Base-by-base conservation (phyloP, 2,888 invertebrate genomes). In the Ormia ochracea region DNA sequence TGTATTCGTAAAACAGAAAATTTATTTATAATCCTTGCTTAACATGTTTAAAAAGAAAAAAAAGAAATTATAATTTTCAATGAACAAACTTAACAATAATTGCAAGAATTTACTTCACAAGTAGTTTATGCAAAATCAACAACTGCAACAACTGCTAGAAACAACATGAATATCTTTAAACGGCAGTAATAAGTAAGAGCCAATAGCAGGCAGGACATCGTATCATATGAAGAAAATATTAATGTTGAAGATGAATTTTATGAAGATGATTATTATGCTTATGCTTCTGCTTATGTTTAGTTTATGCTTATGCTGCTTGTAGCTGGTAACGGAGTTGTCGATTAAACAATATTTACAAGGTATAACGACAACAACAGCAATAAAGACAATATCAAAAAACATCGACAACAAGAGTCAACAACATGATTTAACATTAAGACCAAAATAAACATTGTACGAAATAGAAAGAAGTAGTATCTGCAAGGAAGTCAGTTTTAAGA, bases 161-260 rank as follows among this genome's bases (percentile, higher is more conserved):
- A 70, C 45, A 79, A 66, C 75, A 75, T 61, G 66, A 70, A 75
- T 75, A 79, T 79, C 75, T 61, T 79, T 79, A 59, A 72, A 66
- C 79, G 75, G 65, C 66, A 50, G 54, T 33, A 59, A 65, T 74
- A 65, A 74, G 36, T 45, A 54, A 28, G 61, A n/a, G 48, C 36
- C 52, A 63, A 56, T 41, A 65, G 21, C 26, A 48, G 14, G 33
- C 50, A 43, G 7, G 23, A n/a, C n/a, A n/a, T n/a, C n/a, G n/a
- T 43, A 61, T 50, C 54, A 76, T 56, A 45, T 41, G 19, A 54
- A 31, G 54, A 54, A 76, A 61, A 54, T 76, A 48, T 65, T 65
- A 65, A 36, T 45, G 19, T 38, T 36, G 36, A 45, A 26, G 52
- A 38, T 14, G 28, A 54, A 6, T n/a, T 26, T 48, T 14, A 56